phyloP scores from a whole-genome alignment of 2,113 vertebrate species.

The Cinclus cinclus region DNA sequence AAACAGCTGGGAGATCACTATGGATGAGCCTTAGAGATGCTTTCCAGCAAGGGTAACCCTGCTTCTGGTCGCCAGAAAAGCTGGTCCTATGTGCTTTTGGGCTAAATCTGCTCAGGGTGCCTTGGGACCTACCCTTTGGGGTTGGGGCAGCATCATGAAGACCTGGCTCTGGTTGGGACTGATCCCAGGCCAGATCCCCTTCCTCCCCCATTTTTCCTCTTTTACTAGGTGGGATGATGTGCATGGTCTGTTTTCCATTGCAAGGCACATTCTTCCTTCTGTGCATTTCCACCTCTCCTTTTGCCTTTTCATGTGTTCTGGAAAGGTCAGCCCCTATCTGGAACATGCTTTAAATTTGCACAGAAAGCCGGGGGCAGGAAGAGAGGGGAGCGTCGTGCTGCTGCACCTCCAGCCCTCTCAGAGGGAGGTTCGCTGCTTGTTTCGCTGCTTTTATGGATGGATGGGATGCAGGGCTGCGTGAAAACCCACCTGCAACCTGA shows the following conservation, averaged over 20 bases:
- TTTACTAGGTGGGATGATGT: background rate
- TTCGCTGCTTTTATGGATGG: background rate
- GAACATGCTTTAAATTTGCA: constrained; percentile 23
- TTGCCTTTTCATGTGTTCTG: background rate
- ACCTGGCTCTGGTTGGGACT: background rate
- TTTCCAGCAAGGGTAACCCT: background rate
- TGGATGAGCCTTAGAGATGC: background rate
- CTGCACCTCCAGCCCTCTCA: background rate
- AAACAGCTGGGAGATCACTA: background rate
- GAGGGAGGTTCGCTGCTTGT: background rate
- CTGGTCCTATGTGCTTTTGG: rapidly evolving
- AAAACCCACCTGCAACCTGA: background rate
- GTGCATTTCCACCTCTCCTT: background rate
- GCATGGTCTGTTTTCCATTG: background rate
- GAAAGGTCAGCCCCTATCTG: constrained; percentile 45
- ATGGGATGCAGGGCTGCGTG: background rate
- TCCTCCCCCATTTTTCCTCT: rapidly evolving
- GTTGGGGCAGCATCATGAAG: rapidly evolving
- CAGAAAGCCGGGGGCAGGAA: constrained; percentile 6
- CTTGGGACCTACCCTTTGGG: background rate
- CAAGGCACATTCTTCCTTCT: background rate
- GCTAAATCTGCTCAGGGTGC: background rate
- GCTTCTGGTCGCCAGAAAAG: background rate
- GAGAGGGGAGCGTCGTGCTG: background rate
- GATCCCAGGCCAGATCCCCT: background rate